Percentiles rank a stretch among this genome's conserved stretches.
These are phyloP conservation scores for Lypha dubia DNA, from an alignment of 2,888 invertebrate genomes.

Conservation along the genomic window DNA sequence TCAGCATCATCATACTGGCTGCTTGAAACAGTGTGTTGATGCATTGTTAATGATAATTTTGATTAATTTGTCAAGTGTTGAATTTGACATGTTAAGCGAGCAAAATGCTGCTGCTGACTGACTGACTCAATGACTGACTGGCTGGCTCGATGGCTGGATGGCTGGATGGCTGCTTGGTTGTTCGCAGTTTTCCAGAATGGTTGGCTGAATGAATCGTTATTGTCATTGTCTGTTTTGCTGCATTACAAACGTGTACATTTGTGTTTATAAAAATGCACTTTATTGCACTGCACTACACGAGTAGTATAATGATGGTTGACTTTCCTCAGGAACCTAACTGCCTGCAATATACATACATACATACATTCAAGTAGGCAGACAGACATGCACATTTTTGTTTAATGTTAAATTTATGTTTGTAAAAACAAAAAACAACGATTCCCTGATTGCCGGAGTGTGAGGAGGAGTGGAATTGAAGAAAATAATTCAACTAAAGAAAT, in stretches of 20 bases:
- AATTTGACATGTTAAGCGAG: conserved; percentile 73
- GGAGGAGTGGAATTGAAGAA: conserved; percentile 49
- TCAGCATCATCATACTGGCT: conserved; percentile 37
- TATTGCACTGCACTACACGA: conserved; percentile 51
- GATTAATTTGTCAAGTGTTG: conserved; percentile 73
- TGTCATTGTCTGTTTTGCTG: conserved; percentile 59
- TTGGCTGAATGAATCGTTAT: conserved; percentile 62
- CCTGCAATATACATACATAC: not conserved
- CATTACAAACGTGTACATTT: conserved; percentile 65
- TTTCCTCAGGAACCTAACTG: conserved; percentile 52
- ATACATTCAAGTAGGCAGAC: conserved; percentile 1
- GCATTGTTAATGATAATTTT: conserved; percentile 73
- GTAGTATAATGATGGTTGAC: conserved; percentile 51
- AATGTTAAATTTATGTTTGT: conserved; percentile 69
- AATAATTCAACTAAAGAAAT: conserved; percentile 68
- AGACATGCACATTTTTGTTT: conserved; percentile 58
- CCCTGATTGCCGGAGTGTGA: conserved; percentile 1
- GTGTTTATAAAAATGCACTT: conserved; percentile 61
- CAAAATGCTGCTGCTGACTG: conserved; percentile 66
- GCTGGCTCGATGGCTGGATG: not conserved
- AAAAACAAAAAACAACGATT: conserved; percentile 33
- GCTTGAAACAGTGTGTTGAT: conserved; percentile 71
- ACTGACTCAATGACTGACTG: conserved; percentile 26
- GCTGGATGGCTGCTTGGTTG: not conserved
- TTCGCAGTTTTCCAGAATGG: not conserved